Conservation (phyloP, 1,140 invertebrate genomes). For the Neocloeon triangulifer region DNA sequence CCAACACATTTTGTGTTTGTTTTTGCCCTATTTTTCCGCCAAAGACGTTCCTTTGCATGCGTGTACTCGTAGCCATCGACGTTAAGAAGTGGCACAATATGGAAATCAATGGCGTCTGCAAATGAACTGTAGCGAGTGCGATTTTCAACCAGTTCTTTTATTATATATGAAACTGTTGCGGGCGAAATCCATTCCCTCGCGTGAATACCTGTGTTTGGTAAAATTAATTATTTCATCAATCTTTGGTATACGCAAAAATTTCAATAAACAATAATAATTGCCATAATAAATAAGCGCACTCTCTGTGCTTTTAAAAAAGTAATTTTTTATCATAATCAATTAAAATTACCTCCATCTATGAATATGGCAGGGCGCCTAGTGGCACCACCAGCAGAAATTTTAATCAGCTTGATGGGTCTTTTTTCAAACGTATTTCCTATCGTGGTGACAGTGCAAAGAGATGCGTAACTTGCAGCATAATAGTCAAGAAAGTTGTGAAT, state of each 20-base stretch:
- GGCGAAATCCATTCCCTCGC: conserved; percentile 62
- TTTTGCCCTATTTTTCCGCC: conserved; percentile 24
- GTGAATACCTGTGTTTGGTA: conserved; percentile 36
- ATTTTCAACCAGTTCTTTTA: conserved; percentile 26
- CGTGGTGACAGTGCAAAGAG: conserved; percentile 1
- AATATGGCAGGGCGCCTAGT: conserved; percentile 17
- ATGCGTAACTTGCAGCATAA: conserved; percentile 1
- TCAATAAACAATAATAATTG: no score
- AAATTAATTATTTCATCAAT: no score
- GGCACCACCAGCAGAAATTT: conserved; percentile 11
- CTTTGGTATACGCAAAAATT: no score
- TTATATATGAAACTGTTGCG: conserved; percentile 34
- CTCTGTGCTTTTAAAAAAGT: no score
- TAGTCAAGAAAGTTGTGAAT: conserved; percentile 1
- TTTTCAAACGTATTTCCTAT: conserved; percentile 4
- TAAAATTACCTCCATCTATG: conserved; percentile 29
- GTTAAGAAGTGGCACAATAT: conserved; percentile 30
- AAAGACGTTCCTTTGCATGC: conserved; percentile 20
- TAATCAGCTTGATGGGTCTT: conserved; percentile 13
- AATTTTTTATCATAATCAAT: no score
- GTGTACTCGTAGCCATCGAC: conserved; percentile 32
- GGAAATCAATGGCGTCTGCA: conserved; percentile 21
- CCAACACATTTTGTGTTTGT: conserved; percentile 20
- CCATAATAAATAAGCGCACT: no score
- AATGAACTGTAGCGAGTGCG: conserved; percentile 13